A percentile compares a stretch with the other conserved stretches of the same genome.
phyloP scores from a whole-genome alignment of 2,797 vertebrate species.

The Pangasius krempfi region DNA sequence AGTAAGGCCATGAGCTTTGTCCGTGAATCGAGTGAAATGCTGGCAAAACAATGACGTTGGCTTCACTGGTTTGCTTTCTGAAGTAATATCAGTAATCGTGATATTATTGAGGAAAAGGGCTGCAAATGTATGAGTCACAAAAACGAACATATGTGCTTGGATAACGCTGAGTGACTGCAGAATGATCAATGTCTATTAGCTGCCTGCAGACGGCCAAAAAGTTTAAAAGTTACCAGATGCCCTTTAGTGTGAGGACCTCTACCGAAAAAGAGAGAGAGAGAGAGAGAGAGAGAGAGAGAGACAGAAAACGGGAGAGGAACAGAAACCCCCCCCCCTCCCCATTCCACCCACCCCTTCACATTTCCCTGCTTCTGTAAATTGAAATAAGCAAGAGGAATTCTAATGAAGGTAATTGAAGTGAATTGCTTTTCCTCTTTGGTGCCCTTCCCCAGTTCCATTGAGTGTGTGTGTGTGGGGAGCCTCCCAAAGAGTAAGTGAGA shows the following conservation, averaged over 20 bases:
- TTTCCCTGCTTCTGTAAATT: slow-evolving; percentile 46
- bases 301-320: not conserved
- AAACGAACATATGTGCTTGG: slow-evolving; percentile 4
- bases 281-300: slow-evolving; percentile 3
- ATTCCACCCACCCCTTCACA: not conserved
- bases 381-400: slow-evolving; percentile 50
- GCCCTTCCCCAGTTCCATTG: slow-evolving; percentile 65
- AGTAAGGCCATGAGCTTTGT: not conserved
- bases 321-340: not conserved
- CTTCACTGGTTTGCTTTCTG: not conserved
- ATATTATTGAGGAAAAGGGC: slow-evolving; percentile 3
- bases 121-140: slow-evolving; percentile 7
- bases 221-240: slow-evolving; percentile 40
- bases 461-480: slow-evolving; percentile 60
- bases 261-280: not conserved
- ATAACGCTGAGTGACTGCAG: not conserved
- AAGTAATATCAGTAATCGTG: not conserved
- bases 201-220: slow-evolving; percentile 25
- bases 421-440: slow-evolving; percentile 59
- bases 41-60: not conserved
- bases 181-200: slow-evolving; percentile 34
- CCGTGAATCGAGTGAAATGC: not conserved
- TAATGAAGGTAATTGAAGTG: slow-evolving; percentile 56
- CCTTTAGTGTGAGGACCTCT: slow-evolving; percentile 28
- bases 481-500: slow-evolving; percentile 52